Percentiles rank a stretch among this genome's conserved stretches.
These are phyloP conservation scores for Cairina moschata DNA, from an alignment of 2,113 vertebrate genomes.

Conservation along the genomic window DNA sequence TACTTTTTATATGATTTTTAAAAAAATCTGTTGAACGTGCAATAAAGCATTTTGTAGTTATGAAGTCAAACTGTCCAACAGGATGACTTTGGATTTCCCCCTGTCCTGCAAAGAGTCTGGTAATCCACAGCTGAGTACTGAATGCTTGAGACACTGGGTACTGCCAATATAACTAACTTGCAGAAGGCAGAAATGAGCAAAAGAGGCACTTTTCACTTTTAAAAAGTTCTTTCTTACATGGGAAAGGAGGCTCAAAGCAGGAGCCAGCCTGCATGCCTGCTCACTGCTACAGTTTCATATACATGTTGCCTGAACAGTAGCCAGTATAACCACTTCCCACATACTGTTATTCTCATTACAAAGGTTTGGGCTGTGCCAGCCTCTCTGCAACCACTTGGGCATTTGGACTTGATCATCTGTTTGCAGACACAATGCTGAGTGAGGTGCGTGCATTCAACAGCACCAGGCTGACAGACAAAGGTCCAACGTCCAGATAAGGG, in stretches of 20 bases:
- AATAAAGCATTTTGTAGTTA: background rate
- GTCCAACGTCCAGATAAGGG: background rate
- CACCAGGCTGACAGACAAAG: background rate
- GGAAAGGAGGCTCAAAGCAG: background rate
- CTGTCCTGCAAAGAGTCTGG: background rate
- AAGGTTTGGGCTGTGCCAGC: background rate
- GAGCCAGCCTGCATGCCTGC: background rate
- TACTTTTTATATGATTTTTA: background rate
- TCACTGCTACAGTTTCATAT: background rate
- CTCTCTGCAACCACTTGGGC: background rate
- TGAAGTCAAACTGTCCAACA: background rate
- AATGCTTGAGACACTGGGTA: background rate
- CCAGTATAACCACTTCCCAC: background rate
- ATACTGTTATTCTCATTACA: background rate
- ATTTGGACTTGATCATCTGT: background rate
- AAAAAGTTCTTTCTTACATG: background rate
- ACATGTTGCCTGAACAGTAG: accelerated
- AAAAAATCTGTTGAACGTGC: background rate
- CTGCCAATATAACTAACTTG: background rate
- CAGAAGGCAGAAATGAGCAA: background rate
- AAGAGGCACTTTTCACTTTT: background rate
- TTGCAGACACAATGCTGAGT: background rate
- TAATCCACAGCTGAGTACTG: background rate
- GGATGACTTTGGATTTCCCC: background rate
- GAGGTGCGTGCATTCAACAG: background rate